These are phyloP conservation scores for Aphis gossypii DNA, from an alignment of 1,140 invertebrate genomes.

Conservation along the genomic window DNA sequence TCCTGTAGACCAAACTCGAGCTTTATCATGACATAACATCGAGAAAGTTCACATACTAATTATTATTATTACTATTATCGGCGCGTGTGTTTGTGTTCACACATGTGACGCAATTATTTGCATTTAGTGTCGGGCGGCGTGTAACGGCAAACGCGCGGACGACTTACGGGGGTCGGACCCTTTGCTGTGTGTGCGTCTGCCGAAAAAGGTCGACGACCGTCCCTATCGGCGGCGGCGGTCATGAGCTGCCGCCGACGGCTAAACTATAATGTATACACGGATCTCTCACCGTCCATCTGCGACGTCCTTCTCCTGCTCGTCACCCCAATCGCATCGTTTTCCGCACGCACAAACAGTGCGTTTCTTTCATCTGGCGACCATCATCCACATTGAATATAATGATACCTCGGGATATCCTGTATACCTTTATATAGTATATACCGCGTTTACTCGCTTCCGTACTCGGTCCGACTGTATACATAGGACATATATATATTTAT, in stretches of 20 bases:
- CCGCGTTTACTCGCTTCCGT: too few relatives aligned
- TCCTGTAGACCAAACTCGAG: not conserved
- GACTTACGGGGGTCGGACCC: not conserved
- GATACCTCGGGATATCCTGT: not conserved
- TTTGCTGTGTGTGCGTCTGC: not conserved
- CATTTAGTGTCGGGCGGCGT: not conserved
- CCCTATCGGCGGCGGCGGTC: not conserved
- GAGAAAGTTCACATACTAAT: not conserved
- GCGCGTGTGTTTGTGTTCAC: not conserved
- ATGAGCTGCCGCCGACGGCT: not conserved
- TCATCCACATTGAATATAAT: not conserved
- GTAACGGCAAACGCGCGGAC: not conserved
- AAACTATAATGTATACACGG: not conserved
- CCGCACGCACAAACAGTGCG: not conserved
- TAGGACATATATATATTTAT: too few relatives aligned
- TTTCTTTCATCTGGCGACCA: not conserved
- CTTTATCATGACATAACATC: not conserved
- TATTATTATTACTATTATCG: conserved; percentile 17
- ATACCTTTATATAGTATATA: not conserved
- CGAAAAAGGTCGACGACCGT: conserved; percentile 33
- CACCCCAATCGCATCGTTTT: not conserved
- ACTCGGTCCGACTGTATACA: too few relatives aligned
- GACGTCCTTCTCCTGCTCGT: not conserved
- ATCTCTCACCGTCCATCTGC: not conserved
- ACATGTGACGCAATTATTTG: conserved; percentile 23